Base-by-base conservation (phyloP, 2,113 vertebrate species). In the Aspiorhynchus laticeps region DNA sequence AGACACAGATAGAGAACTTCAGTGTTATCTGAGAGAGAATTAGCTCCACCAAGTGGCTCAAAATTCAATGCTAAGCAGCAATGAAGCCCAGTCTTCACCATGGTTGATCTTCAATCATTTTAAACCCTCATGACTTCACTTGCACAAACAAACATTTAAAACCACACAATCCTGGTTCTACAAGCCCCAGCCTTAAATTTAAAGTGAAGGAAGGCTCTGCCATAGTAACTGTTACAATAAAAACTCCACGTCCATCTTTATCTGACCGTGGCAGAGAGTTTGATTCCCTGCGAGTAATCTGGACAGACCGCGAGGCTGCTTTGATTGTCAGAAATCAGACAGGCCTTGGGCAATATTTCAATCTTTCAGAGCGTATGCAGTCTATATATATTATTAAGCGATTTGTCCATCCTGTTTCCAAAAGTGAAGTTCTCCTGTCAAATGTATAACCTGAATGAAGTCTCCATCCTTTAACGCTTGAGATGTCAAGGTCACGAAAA, bases 1-100 rank as follows among this genome's bases (percentile, higher is more conserved):
- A 85, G 53, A 87, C 38, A 77, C 21, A 80, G 80, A 83, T 53
- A 59, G 26, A 74, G 81, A 80, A 63, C 21, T 71, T 71, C 61
- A 67, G 33, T 38, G 26, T 46, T 83, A 33, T 83, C 33, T 56
- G 80, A 84, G 89, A 90, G 89, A 86, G 71, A 78, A 76, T 86
- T 85, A 88, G 89, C 89, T 86, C 89, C 89, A 88, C 89, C 89
- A 90, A 90, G 89, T 90, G 89, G 89, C 85, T 7, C 36, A 69
- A 67, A 69, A 69, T 69, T 48, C 46, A 61, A 9, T 81, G 59
- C 75, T 61, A 63, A 28, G 65, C 26, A 63, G 41, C 85, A 65
- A 26, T 80, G 56, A 24, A 28, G 9, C 78, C 41, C 51, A 28
- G 63, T 36, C 46, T 82, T 82, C 2, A 53, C 36, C 56, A 33